Base-by-base conservation (phyloP, 2,113 vertebrate genomes). In the Colaptes auratus region DNA sequence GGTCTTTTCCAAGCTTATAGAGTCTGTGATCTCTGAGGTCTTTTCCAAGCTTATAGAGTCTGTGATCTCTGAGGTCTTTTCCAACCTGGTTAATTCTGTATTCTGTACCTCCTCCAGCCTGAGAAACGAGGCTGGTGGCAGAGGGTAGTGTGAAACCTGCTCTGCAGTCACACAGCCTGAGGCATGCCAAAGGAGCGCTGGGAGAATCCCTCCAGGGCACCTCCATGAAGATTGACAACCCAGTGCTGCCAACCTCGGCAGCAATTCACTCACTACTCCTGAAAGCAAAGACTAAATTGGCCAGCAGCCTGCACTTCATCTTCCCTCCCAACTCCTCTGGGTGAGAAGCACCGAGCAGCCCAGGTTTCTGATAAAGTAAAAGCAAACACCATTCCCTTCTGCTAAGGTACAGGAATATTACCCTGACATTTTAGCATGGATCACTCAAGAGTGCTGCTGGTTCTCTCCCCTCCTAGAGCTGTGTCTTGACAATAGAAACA, bases 401-500 rank as follows among this genome's bases (percentile, higher is more conserved):
- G 74, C 2, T 6, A 67, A 94, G 86, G 64, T 76, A 64, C 28
- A 44, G 95, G 92, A 95, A 95, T 93, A 91, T 96, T 92, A 96
- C 74, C 48, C 93, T 96, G 95, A 95, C 90, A 95, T 96, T 96
- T 96, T 63, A 94, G 63, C 48, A 65, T 16, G 63, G 63, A 92
- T 95, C 85, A 39, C 67, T 96, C 89, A 64, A 44, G 64, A 84
- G 46, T 53, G 70, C 84, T 60, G 53, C 78, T 75, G 12, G 0
- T 53, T 78, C 87, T 33, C 67, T 72, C 87, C 1, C 0, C 59
- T 87, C 63, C 27, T 1, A 53, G 36, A 85, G 64, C 88, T 9
- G 18, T 50, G 76, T 25, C 79, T 88, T 56, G 82, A 90, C 90
- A 86, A 95, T 90, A 94, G 95, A 96, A 94, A 96, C 93, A 64